Evolutionary conservation across 1,140 invertebrate genomes (phyloP), one percentile per base, ranked within the genome.

Genomic region (Drosophila seguyi): DNA sequence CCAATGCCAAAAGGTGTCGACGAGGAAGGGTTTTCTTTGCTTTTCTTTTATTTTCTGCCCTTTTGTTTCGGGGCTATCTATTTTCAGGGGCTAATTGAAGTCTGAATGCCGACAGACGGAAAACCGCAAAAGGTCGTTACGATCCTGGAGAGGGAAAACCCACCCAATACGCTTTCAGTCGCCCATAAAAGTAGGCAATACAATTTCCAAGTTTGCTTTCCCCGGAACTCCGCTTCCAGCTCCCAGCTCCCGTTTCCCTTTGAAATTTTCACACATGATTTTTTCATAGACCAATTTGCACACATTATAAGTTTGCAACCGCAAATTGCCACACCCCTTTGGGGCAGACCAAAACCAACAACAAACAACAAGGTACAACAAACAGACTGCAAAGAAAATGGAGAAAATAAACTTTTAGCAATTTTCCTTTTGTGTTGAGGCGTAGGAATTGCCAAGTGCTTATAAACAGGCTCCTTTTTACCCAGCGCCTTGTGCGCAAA

Each of bases 211-310:
- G 34, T 57, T 72, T 72, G 27, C 55, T 29, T 68, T 79, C 13
- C 18, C 11, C 57, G 31, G 36, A 48, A 20, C 41, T 44, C 41
- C 41, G 42, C 42, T 45, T 3, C 20, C 13, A 45, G 22, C 34
- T 65, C 48, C 29, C 55, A 45, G 16, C 62, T 68, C 56, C 47
- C 38, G 16, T 66, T 68, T 60, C 47, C 38, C 39, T 72, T 59
- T 59, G 69, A 76, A 75, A 85, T 69, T 85, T 81, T 85, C 82
- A 86, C 81, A 85, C 81, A 85, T 86, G 81, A 85, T 86, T 85
- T 81, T 85, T 86, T 84, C 65, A 83, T 88, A 67, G 83, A 62
- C 84, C 83, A 87, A 87, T 87, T 87, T 87, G 84, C 83, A 87
- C 83, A 87, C 83, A 87, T 87, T 87, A 85, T 81, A 85, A 85